Conservation (phyloP, 2,888 invertebrate genomes). For the Autographa pulchrina region DNA sequence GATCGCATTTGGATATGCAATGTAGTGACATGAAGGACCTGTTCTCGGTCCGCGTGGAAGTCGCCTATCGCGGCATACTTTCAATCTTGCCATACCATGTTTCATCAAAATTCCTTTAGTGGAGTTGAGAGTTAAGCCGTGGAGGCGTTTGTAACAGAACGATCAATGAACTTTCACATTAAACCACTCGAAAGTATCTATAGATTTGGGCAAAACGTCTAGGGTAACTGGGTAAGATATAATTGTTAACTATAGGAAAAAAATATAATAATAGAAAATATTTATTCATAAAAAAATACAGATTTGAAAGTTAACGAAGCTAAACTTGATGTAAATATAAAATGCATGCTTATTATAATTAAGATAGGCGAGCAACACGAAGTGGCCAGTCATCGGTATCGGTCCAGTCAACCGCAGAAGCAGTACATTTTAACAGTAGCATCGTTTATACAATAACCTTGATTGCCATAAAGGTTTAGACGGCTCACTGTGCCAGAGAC, state of each 20-base stretch:
- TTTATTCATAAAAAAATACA: slow-evolving; percentile 4
- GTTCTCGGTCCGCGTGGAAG: no score
- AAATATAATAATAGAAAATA: neutral
- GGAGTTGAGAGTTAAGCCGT: no score
- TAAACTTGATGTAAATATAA: neutral
- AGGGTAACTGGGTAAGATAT: neutral
- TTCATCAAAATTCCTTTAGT: no score
- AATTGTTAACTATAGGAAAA: neutral
- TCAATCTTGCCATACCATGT: no score
- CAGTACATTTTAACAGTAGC: slow-evolving; percentile 92
- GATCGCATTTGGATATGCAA: no score
- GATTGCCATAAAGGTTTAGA: slow-evolving; percentile 92
- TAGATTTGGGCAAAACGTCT: no score
- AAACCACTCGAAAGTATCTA: neutral
- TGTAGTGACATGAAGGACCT: no score
- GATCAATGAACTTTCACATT: no score
- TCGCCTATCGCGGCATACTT: no score
- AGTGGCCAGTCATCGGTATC: neutral
- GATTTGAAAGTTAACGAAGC: neutral
- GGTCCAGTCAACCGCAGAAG: slow-evolving; percentile 84
- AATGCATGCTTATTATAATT: neutral
- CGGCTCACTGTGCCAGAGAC: slow-evolving; percentile 93
- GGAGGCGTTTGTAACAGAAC: no score
- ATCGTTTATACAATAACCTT: slow-evolving; percentile 92
- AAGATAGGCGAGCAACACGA: neutral